Evolutionary conservation across 2,888 invertebrate species (phyloP).

Genomic region (Spodoptera exigua): DNA sequence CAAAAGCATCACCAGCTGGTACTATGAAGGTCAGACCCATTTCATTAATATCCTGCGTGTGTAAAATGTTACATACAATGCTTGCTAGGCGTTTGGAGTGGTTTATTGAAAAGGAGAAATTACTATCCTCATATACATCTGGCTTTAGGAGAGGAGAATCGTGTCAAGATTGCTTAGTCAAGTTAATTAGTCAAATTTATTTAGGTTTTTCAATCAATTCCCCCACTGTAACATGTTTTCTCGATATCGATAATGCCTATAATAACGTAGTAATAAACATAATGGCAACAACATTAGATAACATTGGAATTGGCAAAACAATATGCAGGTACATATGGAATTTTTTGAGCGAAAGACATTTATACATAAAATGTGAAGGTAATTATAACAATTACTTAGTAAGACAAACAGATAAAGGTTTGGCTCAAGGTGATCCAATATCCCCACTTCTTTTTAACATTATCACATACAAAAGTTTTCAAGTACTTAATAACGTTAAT

Average conservation of each 20-base stretch:
- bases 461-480: neutral
- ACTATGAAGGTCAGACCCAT: neutral
- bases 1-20: too few species aligned
- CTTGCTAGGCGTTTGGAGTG: slow-evolving; percentile 1
- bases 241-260: slow-evolving; percentile 5
- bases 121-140: too few species aligned
- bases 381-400: neutral
- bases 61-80: slow-evolving; percentile 1
- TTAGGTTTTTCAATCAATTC: slow-evolving; percentile 5
- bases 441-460: slow-evolving; percentile 1
- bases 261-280: slow-evolving; percentile 2
- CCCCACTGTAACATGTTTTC: slow-evolving; percentile 2
- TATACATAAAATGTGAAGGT: too few species aligned
- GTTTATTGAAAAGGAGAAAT: neutral
- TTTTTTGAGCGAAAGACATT: slow-evolving; percentile 2
- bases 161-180: neutral
- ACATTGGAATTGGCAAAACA: slow-evolving; percentile 1
- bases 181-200: slow-evolving; percentile 4
- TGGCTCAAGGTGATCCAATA: slow-evolving; percentile 3
- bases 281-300: neutral
- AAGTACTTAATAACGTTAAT: neutral
- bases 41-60: neutral
- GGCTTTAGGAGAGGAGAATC: too few species aligned
- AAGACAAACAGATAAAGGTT: neutral
- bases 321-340: neutral